Base-by-base conservation (phyloP, 37 sponge, comb jelly and placozoan genomes). In the Chondrilla cf. caribensis region DNA sequence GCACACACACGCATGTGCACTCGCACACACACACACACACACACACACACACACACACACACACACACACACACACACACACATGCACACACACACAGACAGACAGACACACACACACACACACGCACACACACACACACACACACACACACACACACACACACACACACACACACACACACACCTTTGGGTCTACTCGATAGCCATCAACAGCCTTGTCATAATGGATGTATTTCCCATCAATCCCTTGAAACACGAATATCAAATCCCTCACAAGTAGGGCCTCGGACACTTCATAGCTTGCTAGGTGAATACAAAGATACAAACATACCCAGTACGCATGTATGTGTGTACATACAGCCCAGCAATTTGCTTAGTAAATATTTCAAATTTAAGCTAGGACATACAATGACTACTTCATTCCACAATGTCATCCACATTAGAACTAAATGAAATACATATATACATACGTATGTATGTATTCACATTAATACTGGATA, bases 181-280 rank as follows among this genome's bases (percentile, higher is more conserved):
- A 18, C 40, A 87, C 94, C 83, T 93, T 84, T 0, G 80, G 36
- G 38, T 68, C 59, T 6, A 95, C 38, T 54, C 88, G 72, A 88
- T 60, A 95, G 18, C 65, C 85, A 71, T 97, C 90, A 4, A 65
- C 55, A 22, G 58, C 58, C 21, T 64, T 77, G 51, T 84, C 77
- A 35, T 81, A 95, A 58, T 86, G 77, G 38, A 99, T 89, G 58
- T 89, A 84, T 29, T 88, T 67, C 19, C 97, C 97, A 17, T 91
- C 86, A 40, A 96, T 96, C 5, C 93, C 90, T 77, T 99, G 99
- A 43, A 96, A 94, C 21, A 90, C 91, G 86, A 89, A 99, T 55
- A 99, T 79, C 1, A 99, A 54, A 80, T 99, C 99, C 28, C 91
- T 39, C 51, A 99, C 77, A 22, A 99, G 79, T 22, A 43, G 79